A percentile compares a stretch with the other conserved stretches of the same genome.
phyloP scores from a whole-genome alignment of 2,797 vertebrate species.

The Dallia pectoralis region DNA sequence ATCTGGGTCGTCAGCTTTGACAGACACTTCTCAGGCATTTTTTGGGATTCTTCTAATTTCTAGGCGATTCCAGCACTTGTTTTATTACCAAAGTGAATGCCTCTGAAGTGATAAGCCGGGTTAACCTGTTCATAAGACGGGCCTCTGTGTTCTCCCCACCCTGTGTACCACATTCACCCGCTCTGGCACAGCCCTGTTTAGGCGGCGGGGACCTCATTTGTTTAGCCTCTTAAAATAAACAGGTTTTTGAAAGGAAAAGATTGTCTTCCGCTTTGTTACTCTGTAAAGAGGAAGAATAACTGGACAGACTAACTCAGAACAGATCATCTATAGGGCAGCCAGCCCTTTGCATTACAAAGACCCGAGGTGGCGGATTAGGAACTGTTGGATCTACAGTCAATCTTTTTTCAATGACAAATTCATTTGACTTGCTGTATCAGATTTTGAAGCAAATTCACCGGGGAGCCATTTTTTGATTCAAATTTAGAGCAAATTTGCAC shows the following conservation, averaged over 20 bases:
- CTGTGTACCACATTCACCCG: background rate
- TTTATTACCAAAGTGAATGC: slow-evolving; percentile 16
- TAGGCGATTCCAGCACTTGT: background rate
- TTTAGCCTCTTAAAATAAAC: slow-evolving; percentile 29
- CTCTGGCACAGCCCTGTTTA: background rate
- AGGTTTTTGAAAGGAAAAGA: slow-evolving; percentile 23
- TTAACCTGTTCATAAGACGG: slow-evolving; percentile 8
- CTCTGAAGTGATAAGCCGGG: background rate
- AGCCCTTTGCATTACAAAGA: slow-evolving; percentile 34
- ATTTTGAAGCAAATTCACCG: slow-evolving; percentile 63
- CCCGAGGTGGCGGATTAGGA: slow-evolving; percentile 41
- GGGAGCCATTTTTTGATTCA: slow-evolving; percentile 68
- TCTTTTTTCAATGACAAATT: slow-evolving; percentile 69
- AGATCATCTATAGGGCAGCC: slow-evolving; percentile 37
- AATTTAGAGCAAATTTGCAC: slow-evolving; percentile 77
- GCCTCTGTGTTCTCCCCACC: background rate
- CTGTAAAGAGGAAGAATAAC: background rate
- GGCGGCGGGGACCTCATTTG: slow-evolving; percentile 27
- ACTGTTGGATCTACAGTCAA: slow-evolving; percentile 47
- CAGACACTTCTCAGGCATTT: slow-evolving; percentile 19
- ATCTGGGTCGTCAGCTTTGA: slow-evolving; percentile 37
- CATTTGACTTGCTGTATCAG: slow-evolving; percentile 58
- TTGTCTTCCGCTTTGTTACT: slow-evolving; percentile 14
- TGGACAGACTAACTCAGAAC: slow-evolving; percentile 23
- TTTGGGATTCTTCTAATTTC: background rate